Percentiles rank a stretch among this genome's conserved stretches.
These are phyloP conservation scores for Phenganax stokvisi DNA, from an alignment of 92 coral and sea anemone species.

Conservation along the genomic window DNA sequence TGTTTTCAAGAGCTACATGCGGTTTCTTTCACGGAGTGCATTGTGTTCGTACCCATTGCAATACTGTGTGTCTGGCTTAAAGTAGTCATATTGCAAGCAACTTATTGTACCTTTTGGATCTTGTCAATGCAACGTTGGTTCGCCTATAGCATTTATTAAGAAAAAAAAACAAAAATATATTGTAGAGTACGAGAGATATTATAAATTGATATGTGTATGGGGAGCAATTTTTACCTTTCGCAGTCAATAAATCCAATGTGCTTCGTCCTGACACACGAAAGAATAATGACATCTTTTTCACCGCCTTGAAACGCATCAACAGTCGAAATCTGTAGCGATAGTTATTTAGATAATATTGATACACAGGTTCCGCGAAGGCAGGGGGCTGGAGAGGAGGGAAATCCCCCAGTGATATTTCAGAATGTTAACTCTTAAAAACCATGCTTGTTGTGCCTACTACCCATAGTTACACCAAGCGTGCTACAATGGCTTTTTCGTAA, in stretches of 20 bases:
- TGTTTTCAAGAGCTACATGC: no score
- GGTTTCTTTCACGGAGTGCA: background rate
- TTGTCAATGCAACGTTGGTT: constrained; percentile 87
- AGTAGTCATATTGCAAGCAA: background rate
- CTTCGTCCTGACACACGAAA: constrained; percentile 92
- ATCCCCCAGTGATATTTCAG: no score
- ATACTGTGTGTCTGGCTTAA: no score
- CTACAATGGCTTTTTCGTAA: no score
- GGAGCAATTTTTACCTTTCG: constrained; percentile 57
- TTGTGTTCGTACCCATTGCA: no score
- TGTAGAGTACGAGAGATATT: background rate
- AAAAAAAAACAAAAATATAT: no score
- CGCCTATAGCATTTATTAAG: constrained; percentile 49
- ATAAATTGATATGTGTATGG: background rate
- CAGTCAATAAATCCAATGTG: constrained; percentile 96
- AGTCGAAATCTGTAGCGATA: constrained; percentile 67
- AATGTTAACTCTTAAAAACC: no score
- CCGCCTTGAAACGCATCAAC: constrained; percentile 99
- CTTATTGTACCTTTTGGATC: constrained; percentile 76
- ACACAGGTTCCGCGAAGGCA: no score
- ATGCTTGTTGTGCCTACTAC: no score
- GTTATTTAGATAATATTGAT: no score
- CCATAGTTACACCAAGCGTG: no score
- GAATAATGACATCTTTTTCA: constrained; percentile 79
- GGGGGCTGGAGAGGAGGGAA: no score